These are phyloP conservation scores for Riparia riparia DNA, from an alignment of 2,113 vertebrate species.

Conservation along the genomic window DNA sequence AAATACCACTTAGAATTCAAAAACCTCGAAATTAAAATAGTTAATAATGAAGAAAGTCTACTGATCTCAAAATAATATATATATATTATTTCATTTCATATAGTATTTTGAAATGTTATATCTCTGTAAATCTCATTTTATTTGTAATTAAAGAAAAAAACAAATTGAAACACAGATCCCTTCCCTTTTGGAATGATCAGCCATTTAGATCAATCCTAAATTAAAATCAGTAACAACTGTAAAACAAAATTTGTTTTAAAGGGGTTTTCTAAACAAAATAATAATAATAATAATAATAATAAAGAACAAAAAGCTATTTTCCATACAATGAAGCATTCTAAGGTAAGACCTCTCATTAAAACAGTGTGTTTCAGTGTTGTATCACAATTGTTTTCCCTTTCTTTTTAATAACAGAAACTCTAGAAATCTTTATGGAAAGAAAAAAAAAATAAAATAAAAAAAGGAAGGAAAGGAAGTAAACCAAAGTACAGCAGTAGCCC, in stretches of 20 bases:
- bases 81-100: not conserved
- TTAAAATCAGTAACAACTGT: not conserved
- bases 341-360: not conserved
- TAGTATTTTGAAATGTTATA: not conserved
- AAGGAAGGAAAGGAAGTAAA: not conserved
- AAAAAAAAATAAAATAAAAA: not conserved
- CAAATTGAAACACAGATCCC: not conserved
- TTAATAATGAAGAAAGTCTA: not conserved
- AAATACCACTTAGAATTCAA: not conserved
- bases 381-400: not conserved
- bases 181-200: not conserved
- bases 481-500: rapidly evolving
- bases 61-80: not conserved
- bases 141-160: not conserved
- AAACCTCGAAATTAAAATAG: not conserved
- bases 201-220: not conserved
- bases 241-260: not conserved
- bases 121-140: not conserved
- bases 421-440: not conserved
- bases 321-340: not conserved
- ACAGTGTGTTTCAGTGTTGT: rapidly evolving
- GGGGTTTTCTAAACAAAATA: not conserved
- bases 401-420: not conserved
- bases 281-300: not conserved
- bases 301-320: not conserved